Evolutionary conservation across 2,113 vertebrate species (phyloP), one percentile per base, ranked within the genome.

Genomic region (Meriones unguiculatus): DNA sequence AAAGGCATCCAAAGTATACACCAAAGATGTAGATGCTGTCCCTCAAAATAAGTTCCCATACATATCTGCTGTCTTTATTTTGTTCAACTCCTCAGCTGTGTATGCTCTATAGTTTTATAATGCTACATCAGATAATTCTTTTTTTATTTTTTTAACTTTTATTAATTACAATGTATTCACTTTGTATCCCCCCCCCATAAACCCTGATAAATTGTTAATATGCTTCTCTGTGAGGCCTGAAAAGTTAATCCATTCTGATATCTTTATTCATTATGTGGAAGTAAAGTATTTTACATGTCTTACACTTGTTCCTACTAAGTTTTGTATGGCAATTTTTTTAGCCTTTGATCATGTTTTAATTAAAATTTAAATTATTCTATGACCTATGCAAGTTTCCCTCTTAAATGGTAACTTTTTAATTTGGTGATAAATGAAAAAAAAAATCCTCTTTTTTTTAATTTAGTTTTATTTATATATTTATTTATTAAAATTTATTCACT

Each of bases 341-440:
- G 17, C 7, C 50, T 70, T 54, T 52, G 35, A 70, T 24, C 65
- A n/a, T n/a, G 95, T 93, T 98, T 95, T 14, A 97, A 87, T 97
- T 95, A 78, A 82, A 95, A 95, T 76, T 50, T 95, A 93, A 97
- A 98, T 80, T 80, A 97, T 25, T 88, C 59, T 92, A 59, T 77
- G 95, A 92, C 32, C 25, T 90, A 64, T 87, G 86, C 18, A 97
- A 96, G 50, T 95, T 97, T 86, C 89, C 94, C 95, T 97, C 96
- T 96, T 93, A 96, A 98, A 95, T 73, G 91, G 97, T 97, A 97
- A 24, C 93, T 97, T 97, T 46, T 98, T 94, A 81, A 78, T 96
- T 69, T 72, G 96, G 54, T 0, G 84, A 95, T 97, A 98, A 98
- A 98, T 97, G 72, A 90, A 97, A 98, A 94, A 90, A 97, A 98